Base-by-base conservation (phyloP, 2,797 vertebrate genomes). In the Phataginus tricuspis region DNA sequence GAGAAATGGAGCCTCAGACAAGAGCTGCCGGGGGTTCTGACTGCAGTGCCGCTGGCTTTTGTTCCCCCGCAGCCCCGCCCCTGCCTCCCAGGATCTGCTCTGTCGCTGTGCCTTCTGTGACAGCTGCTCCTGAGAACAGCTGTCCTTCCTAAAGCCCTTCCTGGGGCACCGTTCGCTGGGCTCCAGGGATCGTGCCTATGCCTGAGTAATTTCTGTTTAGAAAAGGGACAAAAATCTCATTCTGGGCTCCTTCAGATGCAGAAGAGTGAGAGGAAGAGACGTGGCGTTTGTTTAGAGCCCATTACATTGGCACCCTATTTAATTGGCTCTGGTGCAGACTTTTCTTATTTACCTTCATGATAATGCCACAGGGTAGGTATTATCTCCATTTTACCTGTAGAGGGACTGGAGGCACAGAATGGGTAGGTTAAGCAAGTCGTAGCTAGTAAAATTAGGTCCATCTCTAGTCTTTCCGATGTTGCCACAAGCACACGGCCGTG, bases 1-100 rank as follows among this genome's bases (percentile, higher is more conserved):
- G 80, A 91, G 96, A 91, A 72, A 93, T 13, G 84, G 93, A 97
- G 72, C 89, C 87, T 82, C 90, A 64, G 51, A 85, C 85, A 53
- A 92, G 53, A 68, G 91, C 69, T 64, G 79, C 84, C 0, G 4
- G 82, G 74, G 37, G 29, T 4, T 75, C 53, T 75, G 18, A 51
- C 64, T 19, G 75, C 57, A 16, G 7, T 0, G 53, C 10, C 39
- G 83, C 79, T 6, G n/a, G 57, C 51, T 31, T 88, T 80, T 15
- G 0, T 42, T 11, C 11, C 25, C 0, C 0, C 0, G 3, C 2
- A 4, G 11, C 2, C 15, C 74, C 25, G 29, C 42, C 21, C 55
- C 49, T 31, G 29, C 5, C 2, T 23, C 39, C 61, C 42, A 0
- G 63, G 68, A 37, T 51, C 93, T 55, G 5, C 66, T 51, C 59